Evolutionary conservation across 2,888 invertebrate genomes (phyloP).

Genomic region (Dysmachus trigonus): DNA sequence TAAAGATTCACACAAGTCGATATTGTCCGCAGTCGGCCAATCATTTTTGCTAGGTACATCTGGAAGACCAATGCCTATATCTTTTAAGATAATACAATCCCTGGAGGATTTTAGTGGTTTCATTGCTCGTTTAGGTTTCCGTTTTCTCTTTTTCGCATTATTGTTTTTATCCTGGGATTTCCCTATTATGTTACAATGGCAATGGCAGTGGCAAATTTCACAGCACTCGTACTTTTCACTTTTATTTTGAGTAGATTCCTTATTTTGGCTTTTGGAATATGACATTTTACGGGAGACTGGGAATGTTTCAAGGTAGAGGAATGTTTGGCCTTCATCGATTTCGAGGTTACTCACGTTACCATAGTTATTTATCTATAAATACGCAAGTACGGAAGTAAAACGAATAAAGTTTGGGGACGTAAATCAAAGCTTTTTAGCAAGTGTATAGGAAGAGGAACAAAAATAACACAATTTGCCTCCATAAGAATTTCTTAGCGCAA

Average conservation of each 20-base stretch:
- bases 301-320: background rate
- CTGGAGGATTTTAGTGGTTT: conserved; percentile 10
- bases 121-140: conserved; percentile 3
- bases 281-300: background rate
- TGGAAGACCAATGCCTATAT: conserved; percentile 32
- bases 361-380: background rate
- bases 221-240: background rate
- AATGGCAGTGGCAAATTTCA: conserved; percentile 18
- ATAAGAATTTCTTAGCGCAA: background rate
- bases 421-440: background rate
- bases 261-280: background rate
- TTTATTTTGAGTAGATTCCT: background rate
- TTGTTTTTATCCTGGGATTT: conserved; percentile 22
- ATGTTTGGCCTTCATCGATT: conserved; percentile 37
- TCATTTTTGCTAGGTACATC: background rate
- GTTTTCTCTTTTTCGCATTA: conserved; percentile 8
- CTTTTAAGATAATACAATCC: conserved; percentile 38
- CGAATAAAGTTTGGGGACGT: background rate
- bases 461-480: background rate
- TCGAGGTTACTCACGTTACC: background rate
- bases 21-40: background rate
- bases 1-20: conserved; percentile 59
- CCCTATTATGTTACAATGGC: background rate
- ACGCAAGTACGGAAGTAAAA: background rate
- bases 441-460: background rate